Conservation (phyloP, 2,888 invertebrate genomes). For the Lutraria lutraria region DNA sequence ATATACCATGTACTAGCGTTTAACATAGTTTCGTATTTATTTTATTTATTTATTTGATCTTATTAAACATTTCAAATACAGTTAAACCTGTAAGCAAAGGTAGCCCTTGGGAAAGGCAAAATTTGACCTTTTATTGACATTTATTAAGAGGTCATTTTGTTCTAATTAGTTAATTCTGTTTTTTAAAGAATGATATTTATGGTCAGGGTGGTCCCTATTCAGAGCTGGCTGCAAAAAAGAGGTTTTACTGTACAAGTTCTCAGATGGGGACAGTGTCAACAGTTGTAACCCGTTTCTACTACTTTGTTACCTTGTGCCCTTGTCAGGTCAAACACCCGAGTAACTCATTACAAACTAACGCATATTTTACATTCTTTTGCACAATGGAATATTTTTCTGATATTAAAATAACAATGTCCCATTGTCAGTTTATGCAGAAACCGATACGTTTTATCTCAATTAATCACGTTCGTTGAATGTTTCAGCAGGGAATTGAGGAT, state of each 20-base stretch:
- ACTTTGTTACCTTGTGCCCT: neutral
- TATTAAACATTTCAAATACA: neutral
- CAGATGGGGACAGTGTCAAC: neutral
- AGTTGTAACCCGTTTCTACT: neutral
- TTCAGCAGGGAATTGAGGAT: neutral
- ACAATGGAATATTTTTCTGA: neutral
- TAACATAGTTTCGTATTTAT: neutral
- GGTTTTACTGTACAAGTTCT: no score
- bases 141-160: no score
- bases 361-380: no score
- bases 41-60: neutral
- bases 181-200: no score
- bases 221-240: no score
- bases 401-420: neutral
- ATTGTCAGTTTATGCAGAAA: neutral
- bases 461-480: neutral
- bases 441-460: no score
- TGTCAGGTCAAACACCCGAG: neutral
- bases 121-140: no score
- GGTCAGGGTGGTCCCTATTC: no score
- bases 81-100: no score
- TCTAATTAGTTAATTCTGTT: no score
- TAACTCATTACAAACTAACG: no score
- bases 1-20: neutral
- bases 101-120: no score